Base-by-base conservation (phyloP, 2,888 invertebrate genomes). In the Hypolimnas misippus region DNA sequence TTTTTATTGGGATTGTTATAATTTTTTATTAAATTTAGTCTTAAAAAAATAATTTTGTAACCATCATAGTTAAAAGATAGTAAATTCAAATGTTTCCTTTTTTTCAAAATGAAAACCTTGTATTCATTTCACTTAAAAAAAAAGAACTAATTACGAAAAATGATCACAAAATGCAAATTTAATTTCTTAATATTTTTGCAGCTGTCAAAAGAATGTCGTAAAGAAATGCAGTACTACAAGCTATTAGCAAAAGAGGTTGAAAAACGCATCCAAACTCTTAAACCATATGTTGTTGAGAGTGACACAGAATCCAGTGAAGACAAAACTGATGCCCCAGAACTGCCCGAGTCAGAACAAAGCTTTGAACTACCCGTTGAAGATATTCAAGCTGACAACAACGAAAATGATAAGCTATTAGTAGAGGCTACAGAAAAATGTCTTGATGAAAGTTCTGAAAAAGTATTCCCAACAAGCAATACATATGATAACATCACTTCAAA, bases 161-260 rank as follows among this genome's bases (percentile, higher is more conserved):
- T 3, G 25, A 25, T 25, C 25, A 25, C 25, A n/a, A n/a, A n/a
- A n/a, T 25, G 25, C 25, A 25, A 17, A 40, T 38, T 19, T 57
- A 51, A 46, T 40, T 53, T 50, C 56, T 63, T 42, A 56, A 53
- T 62, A 17, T 44, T 46, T 66, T 89, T 92, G 56, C 82, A 96
- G 96, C 91, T 96, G 78, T 95, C 94, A 10, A 91, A 93, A 68
- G 92, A 94, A 80, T 92, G 93, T 67, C 89, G 93, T 25, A 88
- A 92, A 74, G 94, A 96, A 84, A 94, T 96, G 93, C 92, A 93
- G 72, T 93, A 93, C 70, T 95, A 95, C 79, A 95, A 93, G 78
- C 86, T 94, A 51, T 84, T 95, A 63, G 96, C 96, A 0, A 84
- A 94, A 63, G 93, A 94, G 75, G 88, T 94, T 4, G 96, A 96